Conservation (phyloP, 2,888 invertebrate genomes). For the Cosmia trapezina region DNA sequence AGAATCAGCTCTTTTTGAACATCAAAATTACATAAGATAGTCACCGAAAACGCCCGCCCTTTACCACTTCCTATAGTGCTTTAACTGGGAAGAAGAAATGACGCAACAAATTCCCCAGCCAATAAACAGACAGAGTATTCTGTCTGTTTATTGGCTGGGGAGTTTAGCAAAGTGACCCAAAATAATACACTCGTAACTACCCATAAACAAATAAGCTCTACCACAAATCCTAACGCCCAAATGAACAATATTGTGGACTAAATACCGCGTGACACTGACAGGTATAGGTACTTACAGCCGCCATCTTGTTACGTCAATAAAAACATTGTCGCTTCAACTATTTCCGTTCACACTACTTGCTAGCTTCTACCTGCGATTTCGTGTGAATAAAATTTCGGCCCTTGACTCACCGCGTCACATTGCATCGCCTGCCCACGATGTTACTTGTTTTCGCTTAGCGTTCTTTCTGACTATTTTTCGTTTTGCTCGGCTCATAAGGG, state of each 20-base stretch:
- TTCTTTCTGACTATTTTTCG: too few relatives aligned
- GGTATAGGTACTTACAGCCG: neutral
- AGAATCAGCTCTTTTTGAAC: neutral
- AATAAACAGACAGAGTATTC: too few relatives aligned
- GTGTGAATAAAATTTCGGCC: too few relatives aligned
- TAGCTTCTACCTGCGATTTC: too few relatives aligned
- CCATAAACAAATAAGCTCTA: conserved; percentile 1
- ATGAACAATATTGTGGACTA: conserved; percentile 14
- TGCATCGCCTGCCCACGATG: too few relatives aligned
- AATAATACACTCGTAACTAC: neutral
- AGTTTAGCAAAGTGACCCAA: too few relatives aligned
- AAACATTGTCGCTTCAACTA: conserved; percentile 56
- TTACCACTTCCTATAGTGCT: neutral
- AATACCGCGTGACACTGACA: conserved; percentile 48
- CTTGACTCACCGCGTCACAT: too few relatives aligned
- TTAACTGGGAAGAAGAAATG: neutral
- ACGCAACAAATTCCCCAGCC: too few relatives aligned
- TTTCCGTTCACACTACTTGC: conserved; percentile 47
- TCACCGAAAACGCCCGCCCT: neutral
- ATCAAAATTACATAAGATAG: neutral
- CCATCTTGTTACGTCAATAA: conserved; percentile 60
- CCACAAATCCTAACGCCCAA: conserved; percentile 47
- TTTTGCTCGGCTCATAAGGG: too few relatives aligned
- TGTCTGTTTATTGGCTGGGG: too few relatives aligned
- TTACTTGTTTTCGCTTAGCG: too few relatives aligned